Conservation (phyloP, 2,888 invertebrate genomes). For the Agonopterix alstromeriana region DNA sequence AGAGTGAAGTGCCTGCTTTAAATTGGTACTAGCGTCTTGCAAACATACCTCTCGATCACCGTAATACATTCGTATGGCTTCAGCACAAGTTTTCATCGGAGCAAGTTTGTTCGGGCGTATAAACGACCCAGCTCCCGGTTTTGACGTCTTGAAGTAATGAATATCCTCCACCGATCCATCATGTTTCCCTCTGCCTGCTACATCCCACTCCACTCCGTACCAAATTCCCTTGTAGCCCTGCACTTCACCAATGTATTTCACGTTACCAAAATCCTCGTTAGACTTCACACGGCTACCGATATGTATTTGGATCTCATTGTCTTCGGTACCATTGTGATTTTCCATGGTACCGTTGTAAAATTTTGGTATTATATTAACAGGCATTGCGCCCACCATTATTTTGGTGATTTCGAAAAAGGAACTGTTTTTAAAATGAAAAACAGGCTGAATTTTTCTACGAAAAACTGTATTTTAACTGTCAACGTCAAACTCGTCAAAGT, state of each 20-base stretch:
- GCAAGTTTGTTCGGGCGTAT: slow-evolving; percentile 88
- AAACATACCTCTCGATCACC: slow-evolving; percentile 61
- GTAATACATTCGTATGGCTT: slow-evolving; percentile 79
- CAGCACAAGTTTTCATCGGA: slow-evolving; percentile 82
- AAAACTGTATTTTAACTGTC: slow-evolving; percentile 34
- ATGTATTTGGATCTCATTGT: slow-evolving; percentile 63
- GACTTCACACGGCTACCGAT: slow-evolving; percentile 63
- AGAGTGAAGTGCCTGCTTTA: no score
- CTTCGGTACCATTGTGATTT: slow-evolving; percentile 66
- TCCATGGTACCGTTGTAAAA: slow-evolving; percentile 71
- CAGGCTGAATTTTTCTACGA: slow-evolving; percentile 49
- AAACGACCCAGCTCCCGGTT: slow-evolving; percentile 92
- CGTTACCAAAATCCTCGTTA: slow-evolving; percentile 65
- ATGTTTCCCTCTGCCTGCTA: slow-evolving; percentile 91
- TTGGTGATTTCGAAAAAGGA: slow-evolving; percentile 63
- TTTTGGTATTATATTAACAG: slow-evolving; percentile 73
- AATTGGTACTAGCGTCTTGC: neutral
- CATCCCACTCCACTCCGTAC: slow-evolving; percentile 99
- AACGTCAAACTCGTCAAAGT: slow-evolving; percentile 5
- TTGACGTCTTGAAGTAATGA: slow-evolving; percentile 86
- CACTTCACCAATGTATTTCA: slow-evolving; percentile 86
- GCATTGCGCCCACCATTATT: slow-evolving; percentile 76
- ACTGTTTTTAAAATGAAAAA: slow-evolving; percentile 63
- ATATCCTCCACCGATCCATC: slow-evolving; percentile 89
- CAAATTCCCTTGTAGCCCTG: slow-evolving; percentile 84